Evolutionary conservation across 2,888 invertebrate genomes (phyloP), one percentile per base, ranked within the genome.

Genomic region (Cephus spinipes): DNA sequence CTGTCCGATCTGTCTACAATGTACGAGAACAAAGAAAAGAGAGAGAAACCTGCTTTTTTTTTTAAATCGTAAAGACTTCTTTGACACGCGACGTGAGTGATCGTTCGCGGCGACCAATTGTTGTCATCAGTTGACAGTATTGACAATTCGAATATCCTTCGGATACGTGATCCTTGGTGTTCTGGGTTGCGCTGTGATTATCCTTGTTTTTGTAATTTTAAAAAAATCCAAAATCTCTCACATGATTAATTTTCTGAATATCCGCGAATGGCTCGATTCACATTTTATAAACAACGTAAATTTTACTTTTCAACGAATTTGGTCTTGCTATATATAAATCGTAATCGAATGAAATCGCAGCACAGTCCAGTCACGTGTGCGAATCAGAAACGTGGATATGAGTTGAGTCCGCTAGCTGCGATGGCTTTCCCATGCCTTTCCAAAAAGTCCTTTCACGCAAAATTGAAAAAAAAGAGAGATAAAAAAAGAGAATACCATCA

Each of bases 351-450:
- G 23, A 55, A 33, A 71, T 71, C 71, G 71, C 71, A 32, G 71
- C 71, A 31, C 71, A 71, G 71, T 33, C 71, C 71, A 31, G 32
- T 33, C 71, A 23, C 55, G 55, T 55, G 23, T 55, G 23, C 15
- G 71, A 71, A 33, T 33, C 32, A 71, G 71, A 32, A 71, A 71
- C 71, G 71, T 33, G 32, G 71, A 71, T 71, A 71, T 71, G 71
- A 76, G 75, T 76, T 69, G 76, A 77, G 74, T 74, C 79, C 79
- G 76, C 76, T 79, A 79, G 76, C 79, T 79, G 79, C 76, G 76
- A 79, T 79, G 79, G 79, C 79, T 79, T 79, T 35, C 79, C 79
- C 76, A 73, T 35, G 36, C 79, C 79, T 32, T 73, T 75, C 78
- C 78, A 69, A 78, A 74, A 76, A 55, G 55, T 78, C 74, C 74